phyloP scores from a whole-genome alignment of 1,140 invertebrate genomes.

The Lineus longissimus region DNA sequence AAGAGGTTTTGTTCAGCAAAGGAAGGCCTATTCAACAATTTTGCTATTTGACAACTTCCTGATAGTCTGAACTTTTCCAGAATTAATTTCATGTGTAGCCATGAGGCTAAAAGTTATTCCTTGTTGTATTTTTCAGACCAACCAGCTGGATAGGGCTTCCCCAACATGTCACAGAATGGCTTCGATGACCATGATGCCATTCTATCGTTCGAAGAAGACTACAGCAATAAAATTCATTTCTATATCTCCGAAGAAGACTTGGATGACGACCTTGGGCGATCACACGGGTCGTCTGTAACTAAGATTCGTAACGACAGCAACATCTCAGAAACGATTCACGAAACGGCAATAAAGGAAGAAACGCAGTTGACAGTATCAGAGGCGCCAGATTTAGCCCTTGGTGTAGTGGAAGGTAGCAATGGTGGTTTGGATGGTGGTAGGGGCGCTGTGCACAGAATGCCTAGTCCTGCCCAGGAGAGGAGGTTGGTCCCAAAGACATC shows the following conservation, averaged over 20 bases:
- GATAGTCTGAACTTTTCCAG: too few relatives aligned
- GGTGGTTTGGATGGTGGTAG: too few relatives aligned
- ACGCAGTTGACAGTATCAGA: background rate
- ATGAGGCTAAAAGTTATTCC: too few relatives aligned
- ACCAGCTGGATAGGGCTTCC: too few relatives aligned
- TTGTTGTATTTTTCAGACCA: too few relatives aligned
- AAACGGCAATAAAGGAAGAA: background rate
- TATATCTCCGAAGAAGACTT: background rate
- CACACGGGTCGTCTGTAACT: background rate
- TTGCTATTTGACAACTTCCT: too few relatives aligned
- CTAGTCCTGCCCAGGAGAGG: too few relatives aligned
- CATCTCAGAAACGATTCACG: background rate
- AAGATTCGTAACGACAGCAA: background rate
- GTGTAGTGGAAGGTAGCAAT: background rate
- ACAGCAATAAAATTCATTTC: background rate
- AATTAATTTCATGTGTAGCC: too few relatives aligned
- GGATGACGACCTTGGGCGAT: background rate
- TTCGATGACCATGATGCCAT: conserved; percentile 1
- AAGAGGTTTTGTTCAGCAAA: too few relatives aligned
- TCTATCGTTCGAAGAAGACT: conserved; percentile 1
- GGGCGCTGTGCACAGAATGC: too few relatives aligned
- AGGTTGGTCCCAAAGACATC: too few relatives aligned
- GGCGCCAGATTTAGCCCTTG: background rate
- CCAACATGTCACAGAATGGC: background rate
- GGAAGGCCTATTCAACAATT: too few relatives aligned